These are phyloP conservation scores for Panthera tigris DNA, from an alignment of 2,113 vertebrate genomes.

Conservation along the genomic window DNA sequence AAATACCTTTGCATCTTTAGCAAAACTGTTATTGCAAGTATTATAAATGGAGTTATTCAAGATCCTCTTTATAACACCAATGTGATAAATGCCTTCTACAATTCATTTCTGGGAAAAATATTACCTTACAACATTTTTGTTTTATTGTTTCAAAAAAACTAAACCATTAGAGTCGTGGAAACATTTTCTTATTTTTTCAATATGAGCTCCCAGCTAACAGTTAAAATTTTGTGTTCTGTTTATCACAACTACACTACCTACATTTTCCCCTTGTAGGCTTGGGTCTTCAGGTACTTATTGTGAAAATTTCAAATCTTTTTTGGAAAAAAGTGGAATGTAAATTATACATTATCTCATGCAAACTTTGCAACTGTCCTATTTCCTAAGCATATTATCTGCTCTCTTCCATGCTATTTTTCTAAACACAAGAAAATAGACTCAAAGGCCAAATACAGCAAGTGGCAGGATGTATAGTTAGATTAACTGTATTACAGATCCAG, in stretches of 20 bases:
- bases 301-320: not conserved
- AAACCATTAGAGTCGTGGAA: not conserved
- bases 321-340: not conserved
- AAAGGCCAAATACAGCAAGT: not conserved
- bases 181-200: not conserved
- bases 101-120: not conserved
- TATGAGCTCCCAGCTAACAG: not conserved
- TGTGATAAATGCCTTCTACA: not conserved
- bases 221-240: not conserved
- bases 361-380: not conserved
- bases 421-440: not conserved
- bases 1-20: not conserved
- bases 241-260: not conserved
- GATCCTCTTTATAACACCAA: not conserved
- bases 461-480: not conserved
- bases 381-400: not conserved
- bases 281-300: not conserved
- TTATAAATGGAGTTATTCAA: not conserved
- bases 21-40: slow-evolving; percentile 6
- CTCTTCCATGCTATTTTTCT: not conserved
- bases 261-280: not conserved
- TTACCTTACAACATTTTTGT: not conserved
- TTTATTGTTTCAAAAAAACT: not conserved
- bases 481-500: not conserved
- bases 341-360: not conserved